Evolutionary conservation across 2,113 vertebrate species (phyloP).

Genomic region (Sialia sialis): DNA sequence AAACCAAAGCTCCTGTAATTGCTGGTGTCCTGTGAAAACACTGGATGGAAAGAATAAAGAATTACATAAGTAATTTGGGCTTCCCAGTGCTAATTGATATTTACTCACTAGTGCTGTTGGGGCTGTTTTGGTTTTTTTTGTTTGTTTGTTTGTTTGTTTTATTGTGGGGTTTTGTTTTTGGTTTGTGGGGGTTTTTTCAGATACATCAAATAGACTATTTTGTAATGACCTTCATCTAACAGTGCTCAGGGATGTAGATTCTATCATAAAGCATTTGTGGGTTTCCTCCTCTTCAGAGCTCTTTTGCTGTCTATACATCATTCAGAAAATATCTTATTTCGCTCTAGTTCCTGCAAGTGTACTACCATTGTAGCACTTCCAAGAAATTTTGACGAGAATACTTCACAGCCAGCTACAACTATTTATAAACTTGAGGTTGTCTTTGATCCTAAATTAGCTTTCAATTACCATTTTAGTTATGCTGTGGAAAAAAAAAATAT

Average conservation of each 20-base stretch:
- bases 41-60: neutral
- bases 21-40: neutral
- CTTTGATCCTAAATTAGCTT: slow-evolving; percentile 73
- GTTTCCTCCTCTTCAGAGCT: neutral
- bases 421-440: slow-evolving; percentile 67
- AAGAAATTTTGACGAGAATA: neutral
- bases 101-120: neutral
- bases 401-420: slow-evolving; percentile 46
- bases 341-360: neutral
- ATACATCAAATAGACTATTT: neutral
- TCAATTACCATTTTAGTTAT: slow-evolving; percentile 70
- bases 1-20: neutral
- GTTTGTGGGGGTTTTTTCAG: neutral
- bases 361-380: neutral
- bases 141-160: neutral
- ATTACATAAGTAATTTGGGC: neutral
- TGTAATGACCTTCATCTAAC: neutral
- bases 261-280: neutral
- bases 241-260: neutral
- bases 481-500: neutral
- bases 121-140: too few species aligned
- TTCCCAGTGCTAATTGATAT: neutral
- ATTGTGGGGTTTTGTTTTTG: fast-evolving
- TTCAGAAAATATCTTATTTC: neutral
- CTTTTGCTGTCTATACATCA: neutral